phyloP scores from a whole-genome alignment of 2,797 vertebrate genomes.

The Ctenosaura bakeri region DNA sequence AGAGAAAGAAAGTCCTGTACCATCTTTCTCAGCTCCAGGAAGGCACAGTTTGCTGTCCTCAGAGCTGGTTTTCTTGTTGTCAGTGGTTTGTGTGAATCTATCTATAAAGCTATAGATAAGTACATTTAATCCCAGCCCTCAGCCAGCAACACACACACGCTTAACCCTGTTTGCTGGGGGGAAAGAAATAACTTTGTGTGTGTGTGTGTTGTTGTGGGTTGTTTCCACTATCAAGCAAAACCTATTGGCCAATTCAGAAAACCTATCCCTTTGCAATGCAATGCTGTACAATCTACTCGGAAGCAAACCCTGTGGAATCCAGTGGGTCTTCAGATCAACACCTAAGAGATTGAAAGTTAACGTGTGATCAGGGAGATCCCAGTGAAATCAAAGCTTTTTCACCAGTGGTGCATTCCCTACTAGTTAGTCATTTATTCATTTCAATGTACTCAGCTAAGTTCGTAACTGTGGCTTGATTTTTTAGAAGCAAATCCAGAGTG shows the following conservation, averaged over 20 bases:
- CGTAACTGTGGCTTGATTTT: constrained; percentile 36
- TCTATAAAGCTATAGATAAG: neutral
- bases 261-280: neutral
- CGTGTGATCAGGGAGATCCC: neutral
- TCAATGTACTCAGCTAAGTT: neutral
- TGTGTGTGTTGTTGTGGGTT: neutral
- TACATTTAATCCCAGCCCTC: neutral
- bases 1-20: fast-evolving
- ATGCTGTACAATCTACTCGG: neutral
- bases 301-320: too few relatives aligned
- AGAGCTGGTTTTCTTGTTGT: neutral
- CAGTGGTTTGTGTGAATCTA: neutral
- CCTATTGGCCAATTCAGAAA: neutral
- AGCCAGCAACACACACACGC: neutral
- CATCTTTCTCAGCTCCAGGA: neutral
- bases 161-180: neutral
- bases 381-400: neutral
- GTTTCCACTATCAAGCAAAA: neutral
- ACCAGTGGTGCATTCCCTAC: too few relatives aligned
- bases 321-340: neutral
- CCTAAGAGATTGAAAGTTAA: neutral
- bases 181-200: neutral
- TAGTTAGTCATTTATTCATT: neutral
- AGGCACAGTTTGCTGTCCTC: neutral
- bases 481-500: constrained; percentile 32